Evolutionary conservation across 1,140 invertebrate genomes (phyloP).

Genomic region (Mylabris phalerata): DNA sequence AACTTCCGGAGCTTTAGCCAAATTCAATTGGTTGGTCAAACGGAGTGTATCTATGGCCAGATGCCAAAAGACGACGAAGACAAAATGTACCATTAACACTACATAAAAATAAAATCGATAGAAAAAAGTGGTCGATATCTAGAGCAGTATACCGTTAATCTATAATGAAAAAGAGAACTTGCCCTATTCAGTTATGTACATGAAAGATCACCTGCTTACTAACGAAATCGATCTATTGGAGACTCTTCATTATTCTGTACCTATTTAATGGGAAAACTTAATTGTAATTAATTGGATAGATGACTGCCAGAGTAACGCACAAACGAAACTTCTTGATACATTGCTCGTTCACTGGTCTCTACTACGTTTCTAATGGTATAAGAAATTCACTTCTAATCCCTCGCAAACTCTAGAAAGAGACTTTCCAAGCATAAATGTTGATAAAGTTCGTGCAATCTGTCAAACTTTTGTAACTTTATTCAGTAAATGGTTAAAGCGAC

Average conservation of each 20-base stretch:
- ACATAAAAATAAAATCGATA: too few relatives aligned
- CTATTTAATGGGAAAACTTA: not conserved
- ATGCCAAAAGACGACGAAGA: too few relatives aligned
- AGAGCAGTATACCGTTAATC: not conserved
- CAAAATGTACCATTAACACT: too few relatives aligned
- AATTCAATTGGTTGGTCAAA: too few relatives aligned
- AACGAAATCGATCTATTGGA: not conserved
- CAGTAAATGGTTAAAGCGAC: slow-evolving; percentile 20
- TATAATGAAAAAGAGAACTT: too few relatives aligned
- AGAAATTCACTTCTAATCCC: slow-evolving; percentile 22
- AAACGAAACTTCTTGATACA: slow-evolving; percentile 9
- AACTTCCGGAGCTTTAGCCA: too few relatives aligned
- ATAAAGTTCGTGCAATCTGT: slow-evolving; percentile 26
- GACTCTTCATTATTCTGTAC: not conserved
- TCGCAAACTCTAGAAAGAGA: slow-evolving; percentile 5
- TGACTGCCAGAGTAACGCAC: not conserved
- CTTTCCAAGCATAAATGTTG: slow-evolving; percentile 23
- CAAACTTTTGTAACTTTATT: slow-evolving; percentile 26
- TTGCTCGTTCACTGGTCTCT: not conserved
- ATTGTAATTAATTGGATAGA: slow-evolving; percentile 13
- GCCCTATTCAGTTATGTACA: too few relatives aligned
- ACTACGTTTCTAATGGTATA: slow-evolving; percentile 1
- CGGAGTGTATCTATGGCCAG: too few relatives aligned
- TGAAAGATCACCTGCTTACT: too few relatives aligned
- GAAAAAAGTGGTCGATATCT: too few relatives aligned